Evolutionary conservation across 30 jellyfish, hydroid and myxozoan species (phyloP), one percentile per base, ranked within the genome.

Genomic region (Turritopsis dohrnii): DNA sequence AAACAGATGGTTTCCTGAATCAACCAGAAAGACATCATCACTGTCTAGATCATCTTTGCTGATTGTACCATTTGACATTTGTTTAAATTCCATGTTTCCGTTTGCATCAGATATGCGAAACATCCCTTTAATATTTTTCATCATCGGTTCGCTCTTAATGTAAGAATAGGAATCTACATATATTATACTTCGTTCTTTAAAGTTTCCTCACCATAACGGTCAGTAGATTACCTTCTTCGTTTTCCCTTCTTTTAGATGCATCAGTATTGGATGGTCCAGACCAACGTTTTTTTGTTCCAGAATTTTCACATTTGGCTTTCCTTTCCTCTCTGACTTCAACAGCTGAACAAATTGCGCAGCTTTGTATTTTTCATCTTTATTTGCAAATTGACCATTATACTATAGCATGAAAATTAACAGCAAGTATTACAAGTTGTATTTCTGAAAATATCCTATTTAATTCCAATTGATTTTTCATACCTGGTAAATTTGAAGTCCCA

Each of bases 331-430:
- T 24, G 96, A 90, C 89, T 86, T 85, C 81, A 90, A 69, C 20
- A 81, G 86, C 23, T 86, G 96, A 52, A 87, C 92, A 80, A 84
- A 92, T 28, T 92, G 97, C 0, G 97, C 89, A 4, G 97, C 97
- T 83, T 79, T 87, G 90, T 83, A 92, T 71, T 92, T 92, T 86
- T 92, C 97, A 65, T 92, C 97, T 66, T 92, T 92, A 71, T 87
- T 92, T 0, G 93, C 90, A 77, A 83, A 69, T 54, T 87, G 75
- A 26, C 97, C 97, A 72, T 92, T 92, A 89, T 16, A 86, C 97
- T 90, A 30, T n/a, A 74, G 28, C 75, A 21, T 66, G 8, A 66
- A 66, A n/a, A 7, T 0, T 17, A 66, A 66, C 17, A 1, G 27
- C 5, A 69, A 8, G 30, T 69, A n/a, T n/a, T n/a, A n/a, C n/a